Percentiles rank a stretch among this genome's conserved stretches.
Conservation (phyloP, 2,113 vertebrate genomes). For the Hippotragus niger region DNA sequence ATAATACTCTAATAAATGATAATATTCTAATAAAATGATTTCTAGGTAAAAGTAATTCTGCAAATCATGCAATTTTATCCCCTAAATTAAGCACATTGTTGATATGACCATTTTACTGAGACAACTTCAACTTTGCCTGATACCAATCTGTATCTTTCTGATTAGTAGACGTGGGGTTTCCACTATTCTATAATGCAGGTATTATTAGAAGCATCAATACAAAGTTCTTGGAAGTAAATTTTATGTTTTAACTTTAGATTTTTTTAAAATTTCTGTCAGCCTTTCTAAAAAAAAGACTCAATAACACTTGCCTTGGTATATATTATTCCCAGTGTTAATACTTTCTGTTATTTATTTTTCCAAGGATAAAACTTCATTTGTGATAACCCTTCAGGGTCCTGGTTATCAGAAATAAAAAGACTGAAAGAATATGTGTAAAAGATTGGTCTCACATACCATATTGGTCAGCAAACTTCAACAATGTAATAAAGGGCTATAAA, state of each 20-base stretch:
- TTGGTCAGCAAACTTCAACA: not conserved
- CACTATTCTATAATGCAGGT: not conserved
- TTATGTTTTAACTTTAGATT: not conserved
- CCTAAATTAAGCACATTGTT: not conserved
- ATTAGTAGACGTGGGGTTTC: not conserved
- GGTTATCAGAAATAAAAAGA: slow-evolving; percentile 30
- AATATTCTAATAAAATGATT: not conserved
- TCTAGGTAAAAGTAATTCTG: not conserved
- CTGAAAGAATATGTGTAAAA: not conserved
- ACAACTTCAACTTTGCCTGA: not conserved
- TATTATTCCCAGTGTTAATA: slow-evolving; percentile 21
- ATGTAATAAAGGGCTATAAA: not conserved
- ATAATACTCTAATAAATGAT: not conserved
- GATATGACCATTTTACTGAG: not conserved
- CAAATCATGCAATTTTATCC: not conserved
- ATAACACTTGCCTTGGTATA: not conserved
- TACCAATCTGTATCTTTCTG: not conserved
- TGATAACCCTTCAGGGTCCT: not conserved
- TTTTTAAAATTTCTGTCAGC: not conserved
- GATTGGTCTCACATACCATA: not conserved
- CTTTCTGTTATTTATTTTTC: slow-evolving; percentile 43
- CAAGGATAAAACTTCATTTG: slow-evolving; percentile 36
- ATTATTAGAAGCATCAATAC: not conserved
- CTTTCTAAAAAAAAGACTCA: not conserved
- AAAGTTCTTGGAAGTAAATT: slow-evolving; percentile 26